Base-by-base conservation (phyloP, 2,888 invertebrate species). In the Gryllus longicercus region DNA sequence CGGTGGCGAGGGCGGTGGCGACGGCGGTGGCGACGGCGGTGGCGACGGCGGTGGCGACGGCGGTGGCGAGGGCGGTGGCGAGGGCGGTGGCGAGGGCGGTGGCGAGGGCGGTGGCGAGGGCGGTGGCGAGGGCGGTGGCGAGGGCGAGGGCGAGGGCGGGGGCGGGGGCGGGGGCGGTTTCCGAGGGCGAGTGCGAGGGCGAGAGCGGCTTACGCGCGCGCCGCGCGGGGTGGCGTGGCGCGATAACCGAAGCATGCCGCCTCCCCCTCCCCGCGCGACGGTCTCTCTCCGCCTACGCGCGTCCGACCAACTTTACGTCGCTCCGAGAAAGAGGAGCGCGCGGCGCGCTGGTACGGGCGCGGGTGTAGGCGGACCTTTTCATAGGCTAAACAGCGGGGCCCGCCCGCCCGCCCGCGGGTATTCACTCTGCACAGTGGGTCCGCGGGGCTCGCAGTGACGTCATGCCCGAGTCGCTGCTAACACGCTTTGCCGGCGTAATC, bases 401-500 rank as follows among this genome's bases (percentile, higher is more conserved):
- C 38, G 21, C 21, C 21, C 21, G 38, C 38, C 0, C 38, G 38
- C 38, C 8, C 38, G 5, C 38, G 63, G 63, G n/a, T 11, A 63
- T 63, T 63, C 63, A 63, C 63, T 14, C 63, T 0, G n/a, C 63
- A 63, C 63, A 63, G 63, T 63, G 14, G 63, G 63, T 18, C 63
- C 63, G 16, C 14, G 63, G 63, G n/a, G 63, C 14, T 63, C 63
- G 16, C 16, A 12, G 63, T 63, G 63, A 63, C 63, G 63, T 63
- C 63, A 63, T 63, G 63, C 16, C 63, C 63, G n/a, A 63, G 11
- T 63, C 63, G 63, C 63, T 63, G 63, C 63, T 63, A 63, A 63
- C 63, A 63, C 63, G 63, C 63, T 63, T 63, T 63, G 63, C 63
- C 63, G n/a, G 14, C 63, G 63, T 63, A 63, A 63, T 63, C 63